These are phyloP conservation scores for Engystomops pustulosus DNA, from an alignment of 2,113 vertebrate species.

Conservation along the genomic window DNA sequence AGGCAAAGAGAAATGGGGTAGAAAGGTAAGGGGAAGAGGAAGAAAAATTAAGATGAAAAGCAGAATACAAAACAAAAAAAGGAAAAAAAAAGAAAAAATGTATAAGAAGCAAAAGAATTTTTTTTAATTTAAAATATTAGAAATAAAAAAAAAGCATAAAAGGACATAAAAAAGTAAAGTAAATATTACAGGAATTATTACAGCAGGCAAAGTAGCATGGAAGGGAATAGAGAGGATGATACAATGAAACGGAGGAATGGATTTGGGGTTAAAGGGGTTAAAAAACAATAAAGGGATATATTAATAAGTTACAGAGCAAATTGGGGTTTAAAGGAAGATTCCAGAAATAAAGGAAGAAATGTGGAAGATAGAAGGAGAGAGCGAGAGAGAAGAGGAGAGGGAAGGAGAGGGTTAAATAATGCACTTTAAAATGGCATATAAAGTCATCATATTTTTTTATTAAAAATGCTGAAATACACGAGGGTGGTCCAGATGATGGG, in stretches of 20 bases:
- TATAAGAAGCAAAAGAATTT: neutral
- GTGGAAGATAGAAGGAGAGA: neutral
- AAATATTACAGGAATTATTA: neutral
- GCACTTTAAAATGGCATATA: conserved; percentile 55
- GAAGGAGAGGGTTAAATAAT: conserved; percentile 26
- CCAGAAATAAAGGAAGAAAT: neutral
- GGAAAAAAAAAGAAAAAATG: neutral
- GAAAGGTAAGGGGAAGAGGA: neutral
- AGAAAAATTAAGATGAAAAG: neutral
- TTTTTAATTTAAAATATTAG: neutral
- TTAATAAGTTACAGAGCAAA: neutral
- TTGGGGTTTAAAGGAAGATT: neutral
- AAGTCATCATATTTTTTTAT: neutral
- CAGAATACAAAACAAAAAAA: neutral
- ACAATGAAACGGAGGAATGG: neutral
- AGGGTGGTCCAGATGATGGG: neutral
- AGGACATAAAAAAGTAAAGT: neutral
- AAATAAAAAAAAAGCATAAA: neutral
- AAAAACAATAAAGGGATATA: too few relatives aligned
- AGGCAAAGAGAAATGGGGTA: neutral
- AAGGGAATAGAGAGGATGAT: neutral
- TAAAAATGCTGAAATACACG: neutral
- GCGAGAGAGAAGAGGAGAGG: conserved; percentile 57
- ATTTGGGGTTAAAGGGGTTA: neutral
- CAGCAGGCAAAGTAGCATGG: neutral